Base-by-base conservation (phyloP, 2,797 vertebrate genomes). In the Eidolon dupreanum region DNA sequence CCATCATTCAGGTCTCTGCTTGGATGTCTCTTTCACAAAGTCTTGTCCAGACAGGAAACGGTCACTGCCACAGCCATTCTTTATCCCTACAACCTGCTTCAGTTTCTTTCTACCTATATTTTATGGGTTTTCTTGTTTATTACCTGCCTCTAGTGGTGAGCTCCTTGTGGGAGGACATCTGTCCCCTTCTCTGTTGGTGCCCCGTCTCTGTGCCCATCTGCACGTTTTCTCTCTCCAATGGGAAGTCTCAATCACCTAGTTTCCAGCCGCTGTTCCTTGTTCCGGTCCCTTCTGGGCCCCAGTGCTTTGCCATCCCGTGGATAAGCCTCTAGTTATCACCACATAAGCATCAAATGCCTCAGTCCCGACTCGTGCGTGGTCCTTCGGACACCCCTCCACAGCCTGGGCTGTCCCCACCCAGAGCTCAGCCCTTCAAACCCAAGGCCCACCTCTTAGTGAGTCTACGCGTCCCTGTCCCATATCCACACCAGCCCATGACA, bases 41-140 rank as follows among this genome's bases (percentile, higher is more conserved):
- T 59, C 57, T 61, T 12, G 10, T 79, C 71, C 26, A n/a, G 59
- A 71, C 8, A 66, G 71, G 57, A 49, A 65, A 8, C 31, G 33
- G 0, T 73, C 13, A 6, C 31, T 8, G 1, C 1, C 24, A 9
- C 22, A 33, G 71, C 20, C 0, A 0, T 7, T 63, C 74, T 65
- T 49, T 24, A 3, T 71, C 61, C 1, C 1, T 8, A 1, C 11
- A 7, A 17, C 31, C 95, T 61, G 20, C 57, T 15, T 17, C 31
- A 1, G 57, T 57, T 24, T 87, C 78, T 74, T 43, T 73, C 71
- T 31, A 51, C 53, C 53, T 55, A 4, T 8, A 7, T 36, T 8
- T 11, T 26, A 1, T 16, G 17, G 24, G 20, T 28, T 8, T 68
- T 31, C 24, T 51, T 31, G 2, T 49, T 7, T 49, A 38, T 70